A percentile compares a stretch with the other conserved stretches of the same genome.
These are phyloP conservation scores for Pedetes capensis DNA, from an alignment of 2,113 vertebrate species.

Conservation along the genomic window DNA sequence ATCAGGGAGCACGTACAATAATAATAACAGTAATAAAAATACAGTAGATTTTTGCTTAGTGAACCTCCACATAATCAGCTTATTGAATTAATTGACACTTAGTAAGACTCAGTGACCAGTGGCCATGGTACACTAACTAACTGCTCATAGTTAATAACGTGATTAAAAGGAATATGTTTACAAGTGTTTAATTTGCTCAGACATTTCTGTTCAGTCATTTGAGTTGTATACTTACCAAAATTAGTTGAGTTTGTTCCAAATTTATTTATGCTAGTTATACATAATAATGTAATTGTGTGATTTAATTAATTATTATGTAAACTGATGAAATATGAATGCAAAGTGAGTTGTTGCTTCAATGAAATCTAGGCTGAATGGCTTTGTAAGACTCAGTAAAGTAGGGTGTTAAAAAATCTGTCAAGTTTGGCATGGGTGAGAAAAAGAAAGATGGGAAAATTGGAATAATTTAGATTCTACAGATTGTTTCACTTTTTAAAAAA, in stretches of 20 bases:
- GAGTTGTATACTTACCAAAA: conserved; percentile 3
- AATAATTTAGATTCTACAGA: conserved; percentile 30
- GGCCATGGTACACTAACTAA: not conserved
- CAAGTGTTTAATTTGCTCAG: not conserved
- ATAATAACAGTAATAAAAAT: not conserved
- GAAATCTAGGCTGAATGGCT: conserved; percentile 30
- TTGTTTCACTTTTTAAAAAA: not conserved
- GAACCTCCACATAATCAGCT: not conserved
- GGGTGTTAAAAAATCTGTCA: conserved; percentile 37
- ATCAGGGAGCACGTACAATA: conserved; percentile 23
- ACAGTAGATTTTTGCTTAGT: not conserved
- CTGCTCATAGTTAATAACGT: not conserved
- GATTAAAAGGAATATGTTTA: not conserved
- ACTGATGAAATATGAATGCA: conserved; percentile 29
- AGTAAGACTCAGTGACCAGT: not conserved
- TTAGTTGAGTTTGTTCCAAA: conserved; percentile 43
- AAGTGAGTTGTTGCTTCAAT: conserved; percentile 16
- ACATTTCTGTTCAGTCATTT: not conserved
- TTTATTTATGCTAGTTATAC: conserved; percentile 44
- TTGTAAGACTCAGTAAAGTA: conserved; percentile 4
- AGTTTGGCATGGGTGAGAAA: not conserved
- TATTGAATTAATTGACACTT: not conserved
- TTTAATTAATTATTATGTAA: conserved; percentile 59
- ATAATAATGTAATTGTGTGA: conserved; percentile 38
- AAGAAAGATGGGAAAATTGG: conserved; percentile 11